Evolutionary conservation across 92 coral and sea anemone species (phyloP), one percentile per base, ranked within the genome.

Genomic region (Nematostella vectensis): DNA sequence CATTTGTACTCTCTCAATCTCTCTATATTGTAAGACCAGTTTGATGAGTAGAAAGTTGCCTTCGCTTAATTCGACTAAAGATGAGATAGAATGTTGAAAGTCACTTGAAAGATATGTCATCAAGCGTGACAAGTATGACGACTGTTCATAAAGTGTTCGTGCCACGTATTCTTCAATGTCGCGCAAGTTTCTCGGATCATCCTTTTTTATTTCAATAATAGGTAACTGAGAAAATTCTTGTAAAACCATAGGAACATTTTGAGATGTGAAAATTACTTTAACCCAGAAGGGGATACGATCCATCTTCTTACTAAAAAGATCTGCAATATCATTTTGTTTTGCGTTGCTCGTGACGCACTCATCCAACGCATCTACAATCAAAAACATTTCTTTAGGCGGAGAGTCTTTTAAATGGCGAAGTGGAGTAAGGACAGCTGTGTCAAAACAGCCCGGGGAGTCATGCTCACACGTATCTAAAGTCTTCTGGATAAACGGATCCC

Each of bases 301-400:
- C 1, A 79, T 29, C 30, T 71, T 83, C 50, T 53, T 31, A 21
- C 63, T 66, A 1, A 88, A 49, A 16, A 89, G 61, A 48, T 80
- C 61, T 0, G 77, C 47, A 37, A 89, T 58, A 29, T 31, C 72
- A 18, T 55, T 44, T 56, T 62, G 47, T 3, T 23, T 47, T 0
- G 47, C 69, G 21, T 49, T 56, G 36, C 57, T 60, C 9, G 42
- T 55, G 17, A 44, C 24, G 49, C 95, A 85, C 48, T 88, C 96
- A 56, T 88, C 96, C 27, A 88, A 40, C n/a, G 94, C 96, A 57
- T 88, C 96, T 1, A 88, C 23, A 4, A 75, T 51, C 9, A 75
- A 58, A 48, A 65, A 75, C 69, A 47, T 57, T 29, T 58, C 47
- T 29, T 47, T 19, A 2, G 29, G 64, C 75, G 59, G 25, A 51